phyloP scores from a whole-genome alignment of 92 coral and sea anemone species.

The Bergia sp. region DNA sequence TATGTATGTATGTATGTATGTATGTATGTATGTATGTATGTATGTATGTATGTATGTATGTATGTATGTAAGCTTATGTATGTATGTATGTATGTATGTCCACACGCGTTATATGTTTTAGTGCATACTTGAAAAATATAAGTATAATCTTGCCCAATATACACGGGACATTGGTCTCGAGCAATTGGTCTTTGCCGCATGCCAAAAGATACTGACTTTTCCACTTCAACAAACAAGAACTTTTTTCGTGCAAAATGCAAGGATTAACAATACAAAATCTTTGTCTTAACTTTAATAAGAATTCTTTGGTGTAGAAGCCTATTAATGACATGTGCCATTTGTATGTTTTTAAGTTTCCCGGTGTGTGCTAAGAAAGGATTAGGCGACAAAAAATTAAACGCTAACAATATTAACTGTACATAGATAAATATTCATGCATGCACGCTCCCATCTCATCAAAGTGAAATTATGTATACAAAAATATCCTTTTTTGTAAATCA shows the following conservation, averaged over 20 bases:
- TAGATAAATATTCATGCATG: slow-evolving; percentile 5
- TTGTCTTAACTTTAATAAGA: slow-evolving; percentile 4
- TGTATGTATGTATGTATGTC: background rate
- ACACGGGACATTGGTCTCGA: background rate
- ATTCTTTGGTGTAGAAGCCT: slow-evolving; percentile 1
- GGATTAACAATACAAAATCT: background rate
- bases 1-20: too few species aligned
- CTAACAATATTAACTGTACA: background rate
- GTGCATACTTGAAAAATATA: background rate
- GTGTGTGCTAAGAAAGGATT: slow-evolving; percentile 15
- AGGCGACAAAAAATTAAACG: background rate
- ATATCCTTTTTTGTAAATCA: slow-evolving; percentile 7
- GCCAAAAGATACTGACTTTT: background rate
- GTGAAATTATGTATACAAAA: slow-evolving; percentile 26
- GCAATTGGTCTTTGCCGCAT: background rate
- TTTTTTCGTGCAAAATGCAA: background rate
- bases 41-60: background rate
- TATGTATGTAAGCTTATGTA: background rate
- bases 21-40: too few species aligned
- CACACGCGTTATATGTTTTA: background rate
- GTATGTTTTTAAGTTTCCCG: background rate
- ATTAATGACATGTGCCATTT: slow-evolving; percentile 11
- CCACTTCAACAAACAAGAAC: background rate
- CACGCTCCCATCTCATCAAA: background rate
- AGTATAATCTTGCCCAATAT: background rate